A percentile compares a stretch with the other conserved stretches of the same genome.
These are phyloP conservation scores for Oostethus manadensis DNA, from an alignment of 2,113 vertebrate species.

Conservation along the genomic window DNA sequence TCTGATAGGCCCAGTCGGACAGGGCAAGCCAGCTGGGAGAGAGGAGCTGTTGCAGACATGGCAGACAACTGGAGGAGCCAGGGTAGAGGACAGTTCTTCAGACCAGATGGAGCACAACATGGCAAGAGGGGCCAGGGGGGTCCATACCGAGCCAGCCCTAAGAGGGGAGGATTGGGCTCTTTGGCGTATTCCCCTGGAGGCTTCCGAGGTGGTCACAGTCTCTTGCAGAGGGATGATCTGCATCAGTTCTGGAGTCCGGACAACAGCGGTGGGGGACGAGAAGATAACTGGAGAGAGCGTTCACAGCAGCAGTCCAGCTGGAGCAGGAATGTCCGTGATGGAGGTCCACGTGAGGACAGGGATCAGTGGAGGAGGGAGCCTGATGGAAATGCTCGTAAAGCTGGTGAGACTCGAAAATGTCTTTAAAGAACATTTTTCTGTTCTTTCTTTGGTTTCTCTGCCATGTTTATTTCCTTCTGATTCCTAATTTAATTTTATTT, in stretches of 20 bases:
- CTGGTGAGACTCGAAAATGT: conserved; percentile 49
- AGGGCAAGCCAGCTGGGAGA: conserved; percentile 69
- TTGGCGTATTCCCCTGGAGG: conserved; percentile 69
- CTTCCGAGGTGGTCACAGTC: conserved; percentile 69
- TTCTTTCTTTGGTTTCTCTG: neutral
- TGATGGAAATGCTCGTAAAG: conserved; percentile 54
- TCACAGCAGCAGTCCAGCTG: conserved; percentile 47
- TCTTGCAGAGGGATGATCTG: conserved; percentile 73
- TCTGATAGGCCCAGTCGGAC: conserved; percentile 69
- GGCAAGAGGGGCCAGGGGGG: conserved; percentile 62
- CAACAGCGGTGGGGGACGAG: conserved; percentile 53
- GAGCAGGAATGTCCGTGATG: conserved; percentile 68
- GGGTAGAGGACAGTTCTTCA: conserved; percentile 69
- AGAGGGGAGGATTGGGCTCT: conserved; percentile 63
- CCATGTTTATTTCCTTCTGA: too few species aligned
- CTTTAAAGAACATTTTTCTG: neutral
- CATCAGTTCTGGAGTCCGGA: conserved; percentile 71
- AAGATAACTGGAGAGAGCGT: conserved; percentile 77
- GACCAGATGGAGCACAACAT: conserved; percentile 66
- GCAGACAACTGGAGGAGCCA: conserved; percentile 71
- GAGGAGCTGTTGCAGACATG: conserved; percentile 63
- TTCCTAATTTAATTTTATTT: neutral
- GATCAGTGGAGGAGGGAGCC: conserved; percentile 32
- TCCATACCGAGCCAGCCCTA: conserved; percentile 71
- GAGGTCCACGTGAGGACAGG: conserved; percentile 60